Evolutionary conservation across 1,140 invertebrate genomes (phyloP), one percentile per base, ranked within the genome.

Genomic region (Pissodes strobi): DNA sequence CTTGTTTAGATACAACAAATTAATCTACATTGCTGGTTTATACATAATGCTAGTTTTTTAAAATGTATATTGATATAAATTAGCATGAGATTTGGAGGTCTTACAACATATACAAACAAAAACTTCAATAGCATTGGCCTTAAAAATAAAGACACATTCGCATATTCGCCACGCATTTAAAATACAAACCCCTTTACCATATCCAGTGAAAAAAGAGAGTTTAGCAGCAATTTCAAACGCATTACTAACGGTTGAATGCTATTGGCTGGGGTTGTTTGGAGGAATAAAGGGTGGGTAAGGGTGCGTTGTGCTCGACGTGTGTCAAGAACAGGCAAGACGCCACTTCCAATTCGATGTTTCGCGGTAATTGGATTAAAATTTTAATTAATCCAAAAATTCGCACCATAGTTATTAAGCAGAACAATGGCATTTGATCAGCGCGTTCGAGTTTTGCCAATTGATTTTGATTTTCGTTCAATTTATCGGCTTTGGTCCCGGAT

Each of bases 301-400:
- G 70, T 57, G 63, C 41, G 56, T 67, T 75, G 74, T 66, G 69
- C 70, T 58, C 67, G 74, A 76, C 74, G 74, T 76, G 71, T 74
- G 74, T 76, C 74, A 76, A 73, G 73, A 74, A 72, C 74, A 76
- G 74, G 63, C 72, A 74, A 60, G 69, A 68, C 69, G 69, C 69
- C 73, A 69, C 65, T 72, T 68, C 72, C 69, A 72, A 73, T 72
- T 6, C 30, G 72, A 72, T 72, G 72, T 73, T 72, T 74, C 65
- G 64, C 74, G 69, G 72, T 76, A 76, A 76, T 76, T 76, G 75
- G 75, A 76, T 76, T 69, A 70, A 72, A 73, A 75, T 76, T 76
- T 76, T 76, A 76, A 76, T 76, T 76, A 76, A 76, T 75, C 73
- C 72, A 69, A 76, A 76, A 74, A 73, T 76, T 73, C 67, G 66